Percentiles rank a stretch among this genome's conserved stretches.
Conservation (phyloP, 1,140 invertebrate species). For the Philotrypesis tridentata region DNA sequence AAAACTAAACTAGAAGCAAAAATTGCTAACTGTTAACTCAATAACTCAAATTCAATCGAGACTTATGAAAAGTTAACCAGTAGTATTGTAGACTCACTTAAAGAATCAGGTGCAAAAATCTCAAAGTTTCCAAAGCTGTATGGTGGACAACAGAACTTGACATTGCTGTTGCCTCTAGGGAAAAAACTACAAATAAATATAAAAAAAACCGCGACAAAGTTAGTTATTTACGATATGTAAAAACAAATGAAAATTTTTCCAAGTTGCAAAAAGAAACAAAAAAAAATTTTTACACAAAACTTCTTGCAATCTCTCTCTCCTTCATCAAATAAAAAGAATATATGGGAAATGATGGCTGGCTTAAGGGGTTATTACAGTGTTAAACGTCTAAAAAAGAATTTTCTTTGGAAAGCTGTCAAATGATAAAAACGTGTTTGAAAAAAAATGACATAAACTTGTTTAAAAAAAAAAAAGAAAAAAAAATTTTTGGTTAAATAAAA, state of each 20-base stretch:
- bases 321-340: background rate
- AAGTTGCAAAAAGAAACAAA: background rate
- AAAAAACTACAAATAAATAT: background rate
- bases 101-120: background rate
- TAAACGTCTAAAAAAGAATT: too few species aligned
- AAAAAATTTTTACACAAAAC: conserved; percentile 4
- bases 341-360: background rate
- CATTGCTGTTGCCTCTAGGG: too few species aligned
- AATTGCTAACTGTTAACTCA: background rate
- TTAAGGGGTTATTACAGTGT: background rate
- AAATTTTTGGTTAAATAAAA: too few species aligned
- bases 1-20: background rate
- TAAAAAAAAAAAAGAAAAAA: too few species aligned
- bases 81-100: background rate
- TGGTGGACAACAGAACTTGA: background rate
- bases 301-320: background rate
- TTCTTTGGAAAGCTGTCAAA: too few species aligned
- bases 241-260: too few species aligned
- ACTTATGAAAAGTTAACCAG: background rate
- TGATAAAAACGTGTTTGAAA: too few species aligned
- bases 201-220: background rate
- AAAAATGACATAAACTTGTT: too few species aligned
- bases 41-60: too few species aligned
- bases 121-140: background rate
- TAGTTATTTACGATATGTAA: too few species aligned